Conservation (phyloP, 2,797 vertebrate genomes). For the Threskiornis aethiopicus region DNA sequence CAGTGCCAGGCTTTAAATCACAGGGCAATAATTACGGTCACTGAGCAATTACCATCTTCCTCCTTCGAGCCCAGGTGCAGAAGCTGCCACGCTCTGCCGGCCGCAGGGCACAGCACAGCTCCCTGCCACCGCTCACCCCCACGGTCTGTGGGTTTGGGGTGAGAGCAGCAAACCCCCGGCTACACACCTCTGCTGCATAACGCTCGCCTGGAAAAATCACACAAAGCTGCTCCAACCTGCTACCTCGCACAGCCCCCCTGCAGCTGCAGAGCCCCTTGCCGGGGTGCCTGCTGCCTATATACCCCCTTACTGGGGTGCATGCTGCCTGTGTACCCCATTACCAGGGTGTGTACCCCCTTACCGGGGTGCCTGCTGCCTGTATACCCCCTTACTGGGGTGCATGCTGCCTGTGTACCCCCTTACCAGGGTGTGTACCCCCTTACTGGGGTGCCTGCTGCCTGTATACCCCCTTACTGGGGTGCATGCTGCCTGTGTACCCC, state of each 20-base stretch:
- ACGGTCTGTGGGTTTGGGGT: accelerated
- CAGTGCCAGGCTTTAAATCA: background rate
- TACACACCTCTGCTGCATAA: background rate
- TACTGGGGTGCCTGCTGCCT: background rate
- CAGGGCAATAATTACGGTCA: background rate
- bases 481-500: background rate
- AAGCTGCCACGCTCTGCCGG: background rate
- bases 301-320: background rate
- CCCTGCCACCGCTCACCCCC: background rate
- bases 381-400: too few relatives aligned
- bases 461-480: background rate
- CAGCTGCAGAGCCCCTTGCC: background rate
- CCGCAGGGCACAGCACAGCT: background rate
- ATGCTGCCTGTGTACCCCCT: too few relatives aligned
- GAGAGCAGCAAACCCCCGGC: background rate
- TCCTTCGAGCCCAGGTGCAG: background rate
- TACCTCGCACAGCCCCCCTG: background rate
- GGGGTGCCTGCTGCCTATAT: background rate
- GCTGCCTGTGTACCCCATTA: too few relatives aligned
- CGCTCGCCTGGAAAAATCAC: background rate
- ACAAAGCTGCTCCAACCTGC: background rate
- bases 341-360: too few relatives aligned
- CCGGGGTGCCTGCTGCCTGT: background rate
- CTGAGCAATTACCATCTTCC: background rate
- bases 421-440: background rate